Base-by-base conservation (phyloP, 1,140 invertebrate species). In the Bicyclus anynana region DNA sequence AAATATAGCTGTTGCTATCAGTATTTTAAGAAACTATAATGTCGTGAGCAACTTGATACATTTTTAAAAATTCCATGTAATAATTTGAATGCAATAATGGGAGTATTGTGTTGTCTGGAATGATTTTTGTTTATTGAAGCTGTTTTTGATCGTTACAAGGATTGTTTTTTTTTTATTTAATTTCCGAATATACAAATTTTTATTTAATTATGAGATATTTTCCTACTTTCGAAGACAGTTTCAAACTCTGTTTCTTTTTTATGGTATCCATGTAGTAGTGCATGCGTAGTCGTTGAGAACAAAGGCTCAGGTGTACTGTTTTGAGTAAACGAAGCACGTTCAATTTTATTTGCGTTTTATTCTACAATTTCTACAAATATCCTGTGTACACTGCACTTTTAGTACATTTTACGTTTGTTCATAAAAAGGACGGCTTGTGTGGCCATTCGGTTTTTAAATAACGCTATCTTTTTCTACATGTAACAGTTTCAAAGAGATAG, bases 281-380 rank as follows among this genome's bases (percentile, higher is more conserved):
- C 84, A 87, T 87, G 84, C 59, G 74, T 85, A 87, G 80, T 68
- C 69, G 67, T 67, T 58, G 67, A 74, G 80, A 80, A 81, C 80
- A 33, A 12, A 33, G 2, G 29, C 29, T 33, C 9, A 33, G n/a
- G 29, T 33, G 29, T 33, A 12, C 2, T 7, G 10, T 33, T 33
- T 7, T 33, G 29, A 33, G 29, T 33, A 33, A 12, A 10, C 7
- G 2, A 33, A 33, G n/a, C 29, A 12, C 29, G 10, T 33, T 33
- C 29, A 33, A 1, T 4, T 12, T 33, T 12, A 12, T 33, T 33
- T 33, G 29, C 29, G 12, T 33, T 33, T 27, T 7, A n/a, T n/a
- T n/a, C n/a, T n/a, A n/a, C n/a, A n/a, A n/a, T n/a, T n/a, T n/a
- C n/a, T n/a, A n/a, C n/a, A n/a, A n/a, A n/a, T n/a, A n/a, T n/a